Percentiles rank a stretch among this genome's conserved stretches.
Conservation (phyloP, 2,888 invertebrate genomes). For the Atethmia centrago region DNA sequence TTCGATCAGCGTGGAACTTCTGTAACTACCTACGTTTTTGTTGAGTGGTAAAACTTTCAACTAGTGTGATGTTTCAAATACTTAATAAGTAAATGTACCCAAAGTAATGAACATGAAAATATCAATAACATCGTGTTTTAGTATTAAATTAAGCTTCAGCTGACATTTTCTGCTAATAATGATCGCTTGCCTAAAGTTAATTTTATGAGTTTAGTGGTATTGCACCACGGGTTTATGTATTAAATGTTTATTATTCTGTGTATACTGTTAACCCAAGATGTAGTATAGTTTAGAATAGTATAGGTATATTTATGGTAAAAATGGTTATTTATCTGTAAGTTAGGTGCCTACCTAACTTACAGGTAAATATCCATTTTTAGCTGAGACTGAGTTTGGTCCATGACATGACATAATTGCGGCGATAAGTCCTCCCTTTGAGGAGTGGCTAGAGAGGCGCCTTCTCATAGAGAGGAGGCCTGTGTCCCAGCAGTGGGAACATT, state of each 20-base stretch:
- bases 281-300: too few species aligned
- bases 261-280: too few species aligned
- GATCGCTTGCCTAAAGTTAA: constrained; percentile 5
- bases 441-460: too few species aligned
- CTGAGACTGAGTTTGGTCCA: background rate
- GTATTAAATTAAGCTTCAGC: background rate
- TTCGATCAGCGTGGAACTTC: constrained; percentile 4
- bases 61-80: background rate
- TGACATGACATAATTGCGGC: too few species aligned
- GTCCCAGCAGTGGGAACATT: too few species aligned
- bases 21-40: background rate
- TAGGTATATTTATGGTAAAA: too few species aligned
- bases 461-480: too few species aligned
- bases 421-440: too few species aligned
- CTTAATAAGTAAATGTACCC: background rate
- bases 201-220: background rate
- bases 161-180: constrained; percentile 5
- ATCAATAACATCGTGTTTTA: background rate
- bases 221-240: background rate
- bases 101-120: constrained; percentile 18
- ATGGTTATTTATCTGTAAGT: too few species aligned
- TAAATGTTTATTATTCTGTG: background rate
- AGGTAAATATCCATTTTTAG: background rate
- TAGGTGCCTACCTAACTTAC: background rate
- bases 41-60: background rate